These are phyloP conservation scores for Lophotriccus pileatus DNA, from an alignment of 2,797 vertebrate species.

Conservation along the genomic window DNA sequence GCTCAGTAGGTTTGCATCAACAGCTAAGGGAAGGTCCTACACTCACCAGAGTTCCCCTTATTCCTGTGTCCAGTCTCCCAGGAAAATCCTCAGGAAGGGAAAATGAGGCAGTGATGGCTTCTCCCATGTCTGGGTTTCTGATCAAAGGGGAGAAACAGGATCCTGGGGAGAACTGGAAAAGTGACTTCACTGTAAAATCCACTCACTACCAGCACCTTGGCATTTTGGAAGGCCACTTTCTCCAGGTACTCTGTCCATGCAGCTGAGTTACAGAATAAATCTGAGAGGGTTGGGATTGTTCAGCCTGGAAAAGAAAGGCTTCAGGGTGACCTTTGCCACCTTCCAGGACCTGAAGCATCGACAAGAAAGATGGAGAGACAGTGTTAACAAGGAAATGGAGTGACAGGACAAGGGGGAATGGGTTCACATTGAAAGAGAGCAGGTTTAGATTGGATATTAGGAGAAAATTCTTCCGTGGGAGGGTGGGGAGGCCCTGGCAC, in stretches of 20 bases:
- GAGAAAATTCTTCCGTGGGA: not conserved
- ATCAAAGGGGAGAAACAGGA: not conserved
- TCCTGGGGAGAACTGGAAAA: not conserved
- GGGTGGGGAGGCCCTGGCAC: not conserved
- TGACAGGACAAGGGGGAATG: not conserved
- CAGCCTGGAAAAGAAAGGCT: not conserved
- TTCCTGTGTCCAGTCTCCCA: not conserved
- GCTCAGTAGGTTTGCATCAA: not conserved
- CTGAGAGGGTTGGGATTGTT: not conserved
- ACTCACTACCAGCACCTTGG: not conserved
- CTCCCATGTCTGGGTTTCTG: not conserved
- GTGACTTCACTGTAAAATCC: not conserved
- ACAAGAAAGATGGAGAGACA: not conserved
- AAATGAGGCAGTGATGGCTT: not conserved
- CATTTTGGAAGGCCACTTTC: not conserved
- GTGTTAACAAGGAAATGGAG: too few relatives aligned
- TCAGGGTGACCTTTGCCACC: not conserved
- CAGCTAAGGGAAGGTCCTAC: too few relatives aligned
- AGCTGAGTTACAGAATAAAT: not conserved
- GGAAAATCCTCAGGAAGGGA: not conserved
- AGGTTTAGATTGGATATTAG: not conserved
- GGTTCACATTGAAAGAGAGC: fast-evolving
- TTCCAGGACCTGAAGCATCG: not conserved
- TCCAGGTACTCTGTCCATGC: not conserved
- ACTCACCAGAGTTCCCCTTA: not conserved